Percentiles rank a stretch among this genome's conserved stretches.
These are phyloP conservation scores for Microcebus lehilahytsara DNA, from an alignment of 2,113 vertebrate species.

Conservation along the genomic window DNA sequence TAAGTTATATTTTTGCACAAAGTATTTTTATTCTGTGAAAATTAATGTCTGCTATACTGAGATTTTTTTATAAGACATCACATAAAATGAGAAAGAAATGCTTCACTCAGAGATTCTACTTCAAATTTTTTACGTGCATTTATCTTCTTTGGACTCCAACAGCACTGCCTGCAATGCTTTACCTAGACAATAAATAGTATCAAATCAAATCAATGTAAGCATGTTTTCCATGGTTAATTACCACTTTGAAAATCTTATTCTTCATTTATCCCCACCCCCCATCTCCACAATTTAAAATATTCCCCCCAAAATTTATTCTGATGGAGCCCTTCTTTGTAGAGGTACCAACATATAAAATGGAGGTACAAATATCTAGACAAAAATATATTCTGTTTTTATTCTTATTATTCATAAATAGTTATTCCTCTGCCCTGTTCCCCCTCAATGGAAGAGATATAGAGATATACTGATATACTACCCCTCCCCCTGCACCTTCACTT, in stretches of 20 bases:
- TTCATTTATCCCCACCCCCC: neutral
- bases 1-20: neutral
- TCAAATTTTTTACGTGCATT: neutral
- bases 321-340: neutral
- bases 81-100: neutral
- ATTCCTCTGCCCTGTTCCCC: neutral
- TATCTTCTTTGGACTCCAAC: neutral
- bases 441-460: neutral
- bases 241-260: neutral
- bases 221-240: neutral
- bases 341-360: neutral
- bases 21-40: neutral
- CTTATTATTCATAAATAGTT: neutral
- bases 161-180: neutral
- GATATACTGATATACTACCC: neutral
- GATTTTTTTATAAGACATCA: neutral
- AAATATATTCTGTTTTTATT: neutral
- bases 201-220: neutral
- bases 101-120: neutral
- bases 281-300: neutral
- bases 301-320: neutral
- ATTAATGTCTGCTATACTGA: neutral
- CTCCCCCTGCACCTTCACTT: neutral
- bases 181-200: neutral
- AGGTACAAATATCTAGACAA: conserved; percentile 1